Conservation (phyloP, 2,113 vertebrate genomes). For the Sturnira hondurensis region DNA sequence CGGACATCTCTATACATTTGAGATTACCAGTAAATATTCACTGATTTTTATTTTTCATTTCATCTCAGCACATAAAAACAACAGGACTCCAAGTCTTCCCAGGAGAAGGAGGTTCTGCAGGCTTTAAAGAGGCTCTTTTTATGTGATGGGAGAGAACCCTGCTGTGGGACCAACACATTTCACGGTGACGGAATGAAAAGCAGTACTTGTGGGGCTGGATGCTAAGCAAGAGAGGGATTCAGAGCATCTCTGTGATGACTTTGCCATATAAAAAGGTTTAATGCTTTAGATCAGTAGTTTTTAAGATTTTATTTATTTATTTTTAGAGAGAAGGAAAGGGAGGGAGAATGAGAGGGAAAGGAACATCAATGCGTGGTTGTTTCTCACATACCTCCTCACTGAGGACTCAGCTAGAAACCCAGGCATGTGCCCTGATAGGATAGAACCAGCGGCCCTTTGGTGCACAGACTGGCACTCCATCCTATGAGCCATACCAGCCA, state of each 20-base stretch:
- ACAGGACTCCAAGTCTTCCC: not conserved
- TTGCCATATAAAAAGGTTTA: not conserved
- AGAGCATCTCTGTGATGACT: not conserved
- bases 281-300: not conserved
- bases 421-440: too few relatives aligned
- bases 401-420: too few relatives aligned
- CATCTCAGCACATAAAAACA: not conserved
- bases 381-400: too few relatives aligned
- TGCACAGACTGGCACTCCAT: too few relatives aligned
- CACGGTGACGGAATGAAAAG: not conserved
- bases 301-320: not conserved
- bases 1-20: not conserved
- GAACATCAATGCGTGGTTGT: too few relatives aligned
- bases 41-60: slow-evolving; percentile 15
- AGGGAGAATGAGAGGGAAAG: too few relatives aligned
- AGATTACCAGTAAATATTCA: not conserved
- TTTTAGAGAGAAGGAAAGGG: too few relatives aligned
- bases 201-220: not conserved
- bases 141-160: not conserved
- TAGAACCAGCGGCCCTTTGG: too few relatives aligned
- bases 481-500: too few relatives aligned
- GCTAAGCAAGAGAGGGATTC: not conserved
- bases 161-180: not conserved
- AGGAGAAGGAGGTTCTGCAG: not conserved
- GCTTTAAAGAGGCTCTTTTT: not conserved